Percentiles rank a stretch among this genome's conserved stretches.
phyloP scores from a whole-genome alignment of 2,113 vertebrate genomes.

The Rhinolophus sinicus region DNA sequence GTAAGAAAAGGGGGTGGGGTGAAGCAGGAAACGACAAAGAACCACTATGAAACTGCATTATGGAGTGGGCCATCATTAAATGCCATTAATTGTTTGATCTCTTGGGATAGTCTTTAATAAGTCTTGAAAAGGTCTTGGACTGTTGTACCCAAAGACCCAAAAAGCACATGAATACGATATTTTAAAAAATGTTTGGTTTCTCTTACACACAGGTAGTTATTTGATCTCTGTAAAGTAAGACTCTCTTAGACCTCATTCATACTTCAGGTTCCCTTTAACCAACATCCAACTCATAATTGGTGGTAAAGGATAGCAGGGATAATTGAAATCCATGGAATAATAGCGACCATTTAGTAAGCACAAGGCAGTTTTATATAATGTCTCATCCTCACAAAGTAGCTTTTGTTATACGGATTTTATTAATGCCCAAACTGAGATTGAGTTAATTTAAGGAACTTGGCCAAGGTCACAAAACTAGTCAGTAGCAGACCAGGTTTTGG shows the following conservation, averaged over 20 bases:
- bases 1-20: background rate
- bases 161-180: background rate
- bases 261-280: slow-evolving; percentile 33
- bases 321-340: slow-evolving; percentile 47
- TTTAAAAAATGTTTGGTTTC: background rate
- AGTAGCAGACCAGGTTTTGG: slow-evolving; percentile 33
- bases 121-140: background rate
- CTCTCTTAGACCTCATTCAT: slow-evolving; percentile 29
- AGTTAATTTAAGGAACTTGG: slow-evolving; percentile 37
- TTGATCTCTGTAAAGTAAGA: slow-evolving; percentile 46
- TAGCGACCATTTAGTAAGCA: slow-evolving; percentile 51
- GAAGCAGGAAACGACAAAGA: background rate
- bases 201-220: background rate
- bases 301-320: slow-evolving; percentile 31
- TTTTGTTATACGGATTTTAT: slow-evolving; percentile 47
- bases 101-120: background rate
- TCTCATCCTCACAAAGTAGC: slow-evolving; percentile 51
- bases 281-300: slow-evolving; percentile 39
- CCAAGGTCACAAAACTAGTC: slow-evolving; percentile 47
- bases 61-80: background rate
- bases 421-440: slow-evolving; percentile 23
- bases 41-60: background rate
- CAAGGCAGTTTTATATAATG: slow-evolving; percentile 39
- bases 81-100: background rate
- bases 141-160: background rate